phyloP scores from a whole-genome alignment of 2,888 invertebrate species.

The Cybosia mesomella region DNA sequence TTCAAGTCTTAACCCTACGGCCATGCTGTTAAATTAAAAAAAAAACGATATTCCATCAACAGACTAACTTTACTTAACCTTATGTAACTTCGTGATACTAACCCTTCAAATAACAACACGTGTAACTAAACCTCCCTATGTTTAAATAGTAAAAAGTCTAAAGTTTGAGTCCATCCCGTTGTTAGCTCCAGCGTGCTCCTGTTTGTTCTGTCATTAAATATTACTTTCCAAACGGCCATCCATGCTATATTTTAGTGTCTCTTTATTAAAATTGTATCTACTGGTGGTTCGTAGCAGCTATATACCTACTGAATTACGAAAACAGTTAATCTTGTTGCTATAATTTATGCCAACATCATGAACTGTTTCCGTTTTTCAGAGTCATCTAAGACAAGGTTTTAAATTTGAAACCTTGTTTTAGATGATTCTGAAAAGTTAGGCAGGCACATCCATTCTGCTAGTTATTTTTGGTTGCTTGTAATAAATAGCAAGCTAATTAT shows the following conservation, averaged over 20 bases:
- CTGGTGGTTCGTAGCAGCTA: background rate
- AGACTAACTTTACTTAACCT: background rate
- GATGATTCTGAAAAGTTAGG: background rate
- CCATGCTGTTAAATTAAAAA: background rate
- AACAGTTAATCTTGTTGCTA: no score
- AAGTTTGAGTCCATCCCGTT: conserved; percentile 55
- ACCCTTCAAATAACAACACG: conserved; percentile 10
- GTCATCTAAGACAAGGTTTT: no score
- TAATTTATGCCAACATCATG: no score
- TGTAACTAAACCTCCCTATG: conserved; percentile 23
- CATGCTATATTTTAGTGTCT: conserved; percentile 24
- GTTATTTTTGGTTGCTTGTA: background rate
- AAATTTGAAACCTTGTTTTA: background rate
- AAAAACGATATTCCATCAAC: background rate
- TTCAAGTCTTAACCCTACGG: background rate
- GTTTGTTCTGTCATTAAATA: conserved; percentile 61
- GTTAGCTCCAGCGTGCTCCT: conserved; percentile 45
- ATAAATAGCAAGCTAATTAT: no score
- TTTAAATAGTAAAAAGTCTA: conserved; percentile 36
- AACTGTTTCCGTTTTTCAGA: no score
- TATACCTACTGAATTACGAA: background rate
- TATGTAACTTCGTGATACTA: background rate
- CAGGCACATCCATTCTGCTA: background rate
- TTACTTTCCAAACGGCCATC: conserved; percentile 47
- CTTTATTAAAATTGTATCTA: background rate